Evolutionary conservation across 2,888 invertebrate genomes (phyloP).

Genomic region (Acronicta alni): DNA sequence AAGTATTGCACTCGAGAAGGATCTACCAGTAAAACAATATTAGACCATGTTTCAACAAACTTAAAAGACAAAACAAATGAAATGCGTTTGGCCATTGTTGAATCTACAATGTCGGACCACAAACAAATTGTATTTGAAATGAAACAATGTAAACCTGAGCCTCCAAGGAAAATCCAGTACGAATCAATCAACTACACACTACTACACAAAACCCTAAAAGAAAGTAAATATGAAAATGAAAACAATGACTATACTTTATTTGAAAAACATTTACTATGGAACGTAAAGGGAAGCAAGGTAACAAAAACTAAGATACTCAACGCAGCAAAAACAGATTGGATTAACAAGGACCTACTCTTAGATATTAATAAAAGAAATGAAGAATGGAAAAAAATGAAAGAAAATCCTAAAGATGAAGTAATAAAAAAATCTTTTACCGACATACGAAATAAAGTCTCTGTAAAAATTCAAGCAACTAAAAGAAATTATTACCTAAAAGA

Average conservation of each 20-base stretch:
- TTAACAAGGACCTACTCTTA: not conserved
- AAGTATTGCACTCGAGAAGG: conserved; percentile 2
- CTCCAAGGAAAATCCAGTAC: not conserved
- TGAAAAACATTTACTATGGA: not conserved
- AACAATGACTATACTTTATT: not conserved
- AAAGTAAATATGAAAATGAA: not conserved
- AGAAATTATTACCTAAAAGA: conserved; percentile 1
- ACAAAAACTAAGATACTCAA: too few relatives aligned
- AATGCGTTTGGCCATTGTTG: conserved; percentile 2
- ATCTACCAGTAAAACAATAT: conserved; percentile 5
- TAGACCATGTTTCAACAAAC: conserved; percentile 5
- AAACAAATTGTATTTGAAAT: conserved; percentile 3
- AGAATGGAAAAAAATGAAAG: not conserved
- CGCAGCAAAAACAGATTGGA: conserved; percentile 1
- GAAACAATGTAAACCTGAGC: not conserved
- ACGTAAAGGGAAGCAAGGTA: too few relatives aligned
- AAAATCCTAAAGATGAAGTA: not conserved
- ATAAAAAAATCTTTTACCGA: too few relatives aligned
- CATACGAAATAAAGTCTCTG: too few relatives aligned
- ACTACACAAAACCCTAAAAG: too few relatives aligned
- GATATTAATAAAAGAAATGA: not conserved
- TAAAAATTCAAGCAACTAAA: not conserved
- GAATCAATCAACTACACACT: too few relatives aligned
- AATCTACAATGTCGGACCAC: conserved; percentile 8
- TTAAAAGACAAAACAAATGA: not conserved